Evolutionary conservation across 37 sponge, comb jelly and placozoan species (phyloP).

Genomic region (Bolinopsis microptera): DNA sequence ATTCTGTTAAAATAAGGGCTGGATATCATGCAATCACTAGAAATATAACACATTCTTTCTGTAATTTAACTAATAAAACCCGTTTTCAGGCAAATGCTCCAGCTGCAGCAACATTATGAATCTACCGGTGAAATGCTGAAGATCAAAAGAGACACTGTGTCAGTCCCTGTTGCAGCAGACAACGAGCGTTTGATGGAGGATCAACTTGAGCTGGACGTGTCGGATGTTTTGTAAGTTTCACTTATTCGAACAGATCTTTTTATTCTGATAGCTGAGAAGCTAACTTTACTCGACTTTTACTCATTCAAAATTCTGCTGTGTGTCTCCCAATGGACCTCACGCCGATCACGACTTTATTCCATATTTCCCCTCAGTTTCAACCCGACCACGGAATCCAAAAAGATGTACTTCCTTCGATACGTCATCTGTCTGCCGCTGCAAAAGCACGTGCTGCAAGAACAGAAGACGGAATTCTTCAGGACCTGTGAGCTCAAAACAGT

Average conservation of each 20-base stretch:
- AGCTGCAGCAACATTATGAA: slow-evolving; percentile 6
- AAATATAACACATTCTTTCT: too few species aligned
- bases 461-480: slow-evolving; percentile 31
- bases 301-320: too few species aligned
- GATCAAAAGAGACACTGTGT: not conserved
- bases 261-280: too few species aligned
- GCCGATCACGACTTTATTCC: too few species aligned
- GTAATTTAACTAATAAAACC: too few species aligned
- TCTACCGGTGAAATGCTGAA: not conserved
- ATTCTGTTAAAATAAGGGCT: too few species aligned
- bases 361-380: slow-evolving; percentile 6
- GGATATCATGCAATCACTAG: too few species aligned
- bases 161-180: not conserved
- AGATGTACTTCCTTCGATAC: slow-evolving; percentile 38
- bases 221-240: slow-evolving; percentile 15
- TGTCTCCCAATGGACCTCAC: too few species aligned
- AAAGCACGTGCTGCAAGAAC: slow-evolving; percentile 33
- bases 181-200: not conserved
- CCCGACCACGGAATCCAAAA: slow-evolving; percentile 11
- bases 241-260: too few species aligned
- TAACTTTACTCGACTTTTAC: too few species aligned
- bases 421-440: slow-evolving; percentile 61
- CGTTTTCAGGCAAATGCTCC: slow-evolving; percentile 9
- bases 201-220: not conserved
- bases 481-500: not conserved